Percentiles rank a stretch among this genome's conserved stretches.
Conservation (phyloP, 2,888 invertebrate species). For the Eupithecia dodoneata region DNA sequence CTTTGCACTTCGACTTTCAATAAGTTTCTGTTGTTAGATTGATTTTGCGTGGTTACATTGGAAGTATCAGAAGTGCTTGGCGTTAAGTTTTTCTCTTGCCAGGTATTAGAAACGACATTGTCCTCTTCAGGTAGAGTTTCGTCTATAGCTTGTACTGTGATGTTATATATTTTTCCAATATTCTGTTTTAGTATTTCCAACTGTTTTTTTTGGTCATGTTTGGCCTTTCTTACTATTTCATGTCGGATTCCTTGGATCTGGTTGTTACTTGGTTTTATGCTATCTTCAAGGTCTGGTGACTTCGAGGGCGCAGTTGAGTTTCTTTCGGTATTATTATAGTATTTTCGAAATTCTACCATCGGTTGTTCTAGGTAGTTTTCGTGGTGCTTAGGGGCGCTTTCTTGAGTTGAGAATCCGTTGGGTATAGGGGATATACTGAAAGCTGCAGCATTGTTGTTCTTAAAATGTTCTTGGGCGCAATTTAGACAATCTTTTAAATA, state of each 20-base stretch:
- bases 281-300: constrained; percentile 18
- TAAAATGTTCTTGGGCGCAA: constrained; percentile 51
- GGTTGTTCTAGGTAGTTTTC: constrained; percentile 69
- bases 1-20: constrained; percentile 62
- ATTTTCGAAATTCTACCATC: constrained; percentile 68
- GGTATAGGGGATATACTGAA: constrained; percentile 26
- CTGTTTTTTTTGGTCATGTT: constrained; percentile 51
- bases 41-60: neutral
- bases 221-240: constrained; percentile 39
- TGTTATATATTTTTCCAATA: constrained; percentile 57
- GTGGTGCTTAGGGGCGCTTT: constrained; percentile 13
- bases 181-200: constrained; percentile 60
- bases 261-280: neutral
- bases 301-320: constrained; percentile 13
- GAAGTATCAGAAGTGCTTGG: neutral
- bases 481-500: constrained; percentile 63
- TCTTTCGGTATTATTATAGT: constrained; percentile 58
- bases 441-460: constrained; percentile 50
- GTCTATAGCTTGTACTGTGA: constrained; percentile 38
- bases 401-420: constrained; percentile 15
- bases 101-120: constrained; percentile 3
- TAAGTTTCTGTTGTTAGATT: constrained; percentile 46
- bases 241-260: constrained; percentile 23
- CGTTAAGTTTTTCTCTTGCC: constrained; percentile 3
- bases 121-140: constrained; percentile 16